Percentiles rank a stretch among this genome's conserved stretches.
Evolutionary conservation across 2,888 invertebrate species (phyloP).

Genomic region (Invenusta paracnida): DNA sequence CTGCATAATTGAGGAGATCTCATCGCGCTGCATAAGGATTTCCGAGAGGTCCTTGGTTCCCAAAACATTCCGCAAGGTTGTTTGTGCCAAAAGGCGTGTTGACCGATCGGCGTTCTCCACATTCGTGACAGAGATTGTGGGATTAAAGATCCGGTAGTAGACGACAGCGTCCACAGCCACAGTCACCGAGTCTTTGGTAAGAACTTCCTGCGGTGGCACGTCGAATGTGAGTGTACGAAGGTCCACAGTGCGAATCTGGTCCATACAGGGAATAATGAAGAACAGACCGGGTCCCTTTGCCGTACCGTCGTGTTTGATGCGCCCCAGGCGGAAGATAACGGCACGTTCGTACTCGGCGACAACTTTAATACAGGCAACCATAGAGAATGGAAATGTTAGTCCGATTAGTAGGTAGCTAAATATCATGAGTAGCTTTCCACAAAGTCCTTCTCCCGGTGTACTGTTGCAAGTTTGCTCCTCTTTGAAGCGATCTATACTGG

Average conservation of each 20-base stretch:
- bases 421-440: no score
- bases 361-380: slow-evolving; percentile 47
- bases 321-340: no score
- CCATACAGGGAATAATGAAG: slow-evolving; percentile 51
- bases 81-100: slow-evolving; percentile 55
- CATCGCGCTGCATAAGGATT: slow-evolving; percentile 54
- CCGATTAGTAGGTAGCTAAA: no score
- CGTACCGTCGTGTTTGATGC: slow-evolving; percentile 52
- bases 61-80: slow-evolving; percentile 56
- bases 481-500: no score
- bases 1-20: slow-evolving; percentile 52
- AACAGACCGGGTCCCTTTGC: slow-evolving; percentile 48
- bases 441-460: no score
- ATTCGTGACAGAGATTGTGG: slow-evolving; percentile 55
- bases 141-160: slow-evolving; percentile 55
- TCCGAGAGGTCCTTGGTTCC: slow-evolving; percentile 54
- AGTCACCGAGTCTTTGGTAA: no score
- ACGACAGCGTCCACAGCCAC: no score
- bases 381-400: slow-evolving; percentile 53
- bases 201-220: slow-evolving; percentile 53
- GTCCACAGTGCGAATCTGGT: slow-evolving; percentile 48
- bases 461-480: no score
- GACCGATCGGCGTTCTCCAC: slow-evolving; percentile 55
- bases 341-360: slow-evolving; percentile 54
- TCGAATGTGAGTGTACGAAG: slow-evolving; percentile 50